phyloP scores from a whole-genome alignment of 2,797 vertebrate species.

The Notoglanidium macrostoma region DNA sequence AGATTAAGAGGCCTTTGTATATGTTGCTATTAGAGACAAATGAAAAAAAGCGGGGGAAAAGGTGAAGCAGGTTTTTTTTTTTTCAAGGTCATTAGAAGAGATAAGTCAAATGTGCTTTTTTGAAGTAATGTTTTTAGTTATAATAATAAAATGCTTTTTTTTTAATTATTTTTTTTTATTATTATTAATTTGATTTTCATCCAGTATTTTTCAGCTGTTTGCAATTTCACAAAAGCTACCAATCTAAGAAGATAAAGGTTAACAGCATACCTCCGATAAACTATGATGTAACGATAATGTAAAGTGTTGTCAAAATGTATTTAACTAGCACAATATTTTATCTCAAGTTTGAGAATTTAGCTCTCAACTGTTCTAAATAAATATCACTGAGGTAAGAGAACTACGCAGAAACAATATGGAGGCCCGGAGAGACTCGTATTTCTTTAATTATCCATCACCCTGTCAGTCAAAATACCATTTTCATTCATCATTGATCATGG shows the following conservation, averaged over 20 bases:
- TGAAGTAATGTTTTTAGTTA: background rate
- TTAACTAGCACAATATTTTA: background rate
- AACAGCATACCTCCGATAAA: background rate
- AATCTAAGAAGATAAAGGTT: background rate
- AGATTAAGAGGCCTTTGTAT: background rate
- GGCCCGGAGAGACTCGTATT: background rate
- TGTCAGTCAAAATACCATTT: background rate
- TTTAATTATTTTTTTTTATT: background rate
- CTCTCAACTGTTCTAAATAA: background rate
- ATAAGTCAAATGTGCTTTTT: background rate
- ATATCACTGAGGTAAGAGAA: background rate
- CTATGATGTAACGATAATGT: too few relatives aligned
- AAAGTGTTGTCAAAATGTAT: background rate
- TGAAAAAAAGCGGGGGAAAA: background rate
- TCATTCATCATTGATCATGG: background rate
- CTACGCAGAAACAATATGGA: background rate
- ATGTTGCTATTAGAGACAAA: background rate
- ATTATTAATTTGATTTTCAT: background rate
- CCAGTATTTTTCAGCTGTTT: background rate
- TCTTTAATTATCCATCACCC: constrained; percentile 13
- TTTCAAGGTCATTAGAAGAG: constrained; percentile 1
- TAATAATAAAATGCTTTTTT: background rate
- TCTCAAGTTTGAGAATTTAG: too few relatives aligned
- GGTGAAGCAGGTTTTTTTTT: background rate
- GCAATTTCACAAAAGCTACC: background rate